phyloP scores from a whole-genome alignment of 2,113 vertebrate species.

The Centropus unirufus region DNA sequence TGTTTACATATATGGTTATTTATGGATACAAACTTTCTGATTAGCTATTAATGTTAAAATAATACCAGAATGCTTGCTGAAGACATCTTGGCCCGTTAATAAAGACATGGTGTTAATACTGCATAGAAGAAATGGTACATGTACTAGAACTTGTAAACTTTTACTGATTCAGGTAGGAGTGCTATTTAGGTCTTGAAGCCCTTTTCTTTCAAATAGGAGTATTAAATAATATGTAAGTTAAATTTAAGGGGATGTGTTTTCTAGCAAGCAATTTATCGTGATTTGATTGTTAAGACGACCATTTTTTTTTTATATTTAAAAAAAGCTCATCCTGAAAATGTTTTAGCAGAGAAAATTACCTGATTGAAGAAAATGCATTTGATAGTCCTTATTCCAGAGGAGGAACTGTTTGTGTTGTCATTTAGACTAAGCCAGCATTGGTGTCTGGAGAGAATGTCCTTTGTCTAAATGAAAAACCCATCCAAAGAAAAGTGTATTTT shows the following conservation, averaged over 20 bases:
- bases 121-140: background rate
- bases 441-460: background rate
- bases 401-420: background rate
- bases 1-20: slow-evolving; percentile 34
- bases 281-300: background rate
- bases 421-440: background rate
- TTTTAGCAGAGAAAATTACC: background rate
- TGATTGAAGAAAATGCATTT: background rate
- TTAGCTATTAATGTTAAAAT: slow-evolving; percentile 62
- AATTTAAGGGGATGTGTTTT: background rate
- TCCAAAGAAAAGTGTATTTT: background rate
- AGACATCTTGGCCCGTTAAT: slow-evolving; percentile 41
- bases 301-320: background rate
- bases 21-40: slow-evolving; percentile 57
- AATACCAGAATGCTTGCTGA: slow-evolving; percentile 8
- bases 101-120: background rate
- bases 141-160: slow-evolving; percentile 4
- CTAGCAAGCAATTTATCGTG: background rate
- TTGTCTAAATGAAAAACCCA: background rate
- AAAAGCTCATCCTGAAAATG: background rate
- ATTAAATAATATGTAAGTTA: background rate
- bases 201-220: background rate
- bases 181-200: background rate
- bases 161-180: background rate
- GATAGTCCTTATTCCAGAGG: background rate